These are phyloP conservation scores for Pocota personata DNA, from an alignment of 2,888 invertebrate species.

Conservation along the genomic window DNA sequence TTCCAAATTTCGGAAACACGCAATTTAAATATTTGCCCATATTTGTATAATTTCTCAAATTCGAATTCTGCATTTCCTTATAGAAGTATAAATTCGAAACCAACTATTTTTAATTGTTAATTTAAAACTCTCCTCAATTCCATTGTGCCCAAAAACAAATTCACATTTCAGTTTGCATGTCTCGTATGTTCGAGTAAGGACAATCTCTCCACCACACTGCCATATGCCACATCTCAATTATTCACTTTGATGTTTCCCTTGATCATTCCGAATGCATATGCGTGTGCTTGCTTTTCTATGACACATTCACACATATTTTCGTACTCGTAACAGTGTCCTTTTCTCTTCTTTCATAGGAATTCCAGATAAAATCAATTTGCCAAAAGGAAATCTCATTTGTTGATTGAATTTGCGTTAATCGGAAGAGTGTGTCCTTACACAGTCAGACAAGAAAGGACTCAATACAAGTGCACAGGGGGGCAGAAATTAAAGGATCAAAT, in stretches of 20 bases:
- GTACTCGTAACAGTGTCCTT: slow-evolving; percentile 5
- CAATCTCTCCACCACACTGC: not conserved
- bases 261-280: not conserved
- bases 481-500: slow-evolving; percentile 32
- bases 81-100: too few relatives aligned
- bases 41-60: too few relatives aligned
- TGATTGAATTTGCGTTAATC: slow-evolving; percentile 66
- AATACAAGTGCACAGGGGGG: not conserved
- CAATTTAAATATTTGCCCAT: too few relatives aligned
- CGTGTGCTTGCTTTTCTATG: not conserved
- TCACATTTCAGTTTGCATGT: not conserved
- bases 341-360: slow-evolving; percentile 5
- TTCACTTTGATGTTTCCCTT: slow-evolving; percentile 47
- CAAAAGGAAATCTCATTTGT: slow-evolving; percentile 66
- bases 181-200: not conserved
- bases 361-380: slow-evolving; percentile 59
- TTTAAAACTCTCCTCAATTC: too few relatives aligned
- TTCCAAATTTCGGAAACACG: too few relatives aligned
- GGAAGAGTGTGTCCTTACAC: not conserved
- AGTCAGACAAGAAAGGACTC: not conserved
- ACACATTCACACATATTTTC: slow-evolving; percentile 22
- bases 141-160: not conserved
- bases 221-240: slow-evolving; percentile 46
- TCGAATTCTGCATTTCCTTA: too few relatives aligned
- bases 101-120: too few relatives aligned